Base-by-base conservation (phyloP, 2,797 vertebrate species). In the Lagocephalus sceleratus region DNA sequence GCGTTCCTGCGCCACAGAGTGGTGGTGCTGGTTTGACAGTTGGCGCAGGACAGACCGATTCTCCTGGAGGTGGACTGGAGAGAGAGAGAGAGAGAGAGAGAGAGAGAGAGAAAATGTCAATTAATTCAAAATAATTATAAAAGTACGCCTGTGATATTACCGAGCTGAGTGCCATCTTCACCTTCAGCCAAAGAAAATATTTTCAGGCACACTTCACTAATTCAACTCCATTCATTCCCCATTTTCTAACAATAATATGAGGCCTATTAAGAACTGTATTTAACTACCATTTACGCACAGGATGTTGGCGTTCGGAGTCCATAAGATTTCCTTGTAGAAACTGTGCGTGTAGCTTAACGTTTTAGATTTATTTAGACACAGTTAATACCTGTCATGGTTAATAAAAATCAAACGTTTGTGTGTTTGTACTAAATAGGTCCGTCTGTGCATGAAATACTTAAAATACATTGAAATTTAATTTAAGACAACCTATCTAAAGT, bases 1-100 rank as follows among this genome's bases (percentile, higher is more conserved):
- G 97, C 94, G 2, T 99, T 99, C 64, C 97, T 93, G 80, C 97
- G 95, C 97, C 97, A 99, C 82, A 99, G 75, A 17, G 97, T 99
- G 57, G 97, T 99, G 32, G 97, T 99, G 55, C 94, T 94, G 56
- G 97, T 99, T 68, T 98, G 96, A 82, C 97, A 99, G 74, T 98
- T 99, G 32, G 97, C 95, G 82, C 97, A 99, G 50, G 95, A 98
- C 75, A 99, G 82, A 47, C 97, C 97, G 71, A 99, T 92, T 65
- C 97, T 90, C 57, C 97, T 92, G 12, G 97, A 97, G 0, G 96
- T 97, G 9, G 96, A 96, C 97, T 99, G 69, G 14, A 42, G 61
- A 52, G 6, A 40, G 12, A 59, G n/a, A n/a, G n/a, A n/a, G n/a
- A n/a, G n/a, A n/a, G n/a, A n/a, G n/a, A n/a, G n/a, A n/a, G n/a